These are phyloP conservation scores for Champsocephalus esox DNA, from an alignment of 2,797 vertebrate genomes.

Conservation along the genomic window DNA sequence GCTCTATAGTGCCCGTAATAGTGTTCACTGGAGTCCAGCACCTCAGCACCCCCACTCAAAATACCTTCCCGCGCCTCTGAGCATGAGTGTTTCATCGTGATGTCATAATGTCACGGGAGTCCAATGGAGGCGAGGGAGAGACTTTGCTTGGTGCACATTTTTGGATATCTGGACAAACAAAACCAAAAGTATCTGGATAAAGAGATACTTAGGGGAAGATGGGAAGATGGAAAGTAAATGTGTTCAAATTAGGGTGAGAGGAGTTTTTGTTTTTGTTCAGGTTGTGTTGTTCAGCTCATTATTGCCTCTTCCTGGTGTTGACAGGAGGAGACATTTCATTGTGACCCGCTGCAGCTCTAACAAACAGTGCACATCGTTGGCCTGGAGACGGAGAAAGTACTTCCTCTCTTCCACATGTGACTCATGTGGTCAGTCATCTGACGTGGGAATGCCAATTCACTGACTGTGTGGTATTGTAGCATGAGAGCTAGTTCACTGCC, in stretches of 20 bases:
- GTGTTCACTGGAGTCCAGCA: too few species aligned
- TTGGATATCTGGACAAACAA: not conserved
- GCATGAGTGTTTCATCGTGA: too few species aligned
- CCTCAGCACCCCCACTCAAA: too few species aligned
- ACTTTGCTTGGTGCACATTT: not conserved
- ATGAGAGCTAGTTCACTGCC: not conserved
- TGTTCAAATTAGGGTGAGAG: not conserved
- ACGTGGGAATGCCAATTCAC: slow-evolving; percentile 12
- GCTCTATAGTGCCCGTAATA: too few species aligned
- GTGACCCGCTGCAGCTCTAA: not conserved
- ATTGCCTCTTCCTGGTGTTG: not conserved
- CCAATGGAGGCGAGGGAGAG: not conserved
- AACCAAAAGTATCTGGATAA: not conserved
- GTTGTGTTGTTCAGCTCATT: not conserved
- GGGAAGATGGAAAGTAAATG: not conserved
- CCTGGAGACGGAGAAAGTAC: slow-evolving; percentile 8
- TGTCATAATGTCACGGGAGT: too few species aligned
- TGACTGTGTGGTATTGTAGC: too few species aligned
- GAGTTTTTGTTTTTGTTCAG: too few species aligned
- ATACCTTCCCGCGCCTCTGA: too few species aligned
- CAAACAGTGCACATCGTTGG: not conserved
- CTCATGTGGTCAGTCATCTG: slow-evolving; percentile 34
- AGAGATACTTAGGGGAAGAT: not conserved
- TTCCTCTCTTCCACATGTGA: slow-evolving; percentile 35
- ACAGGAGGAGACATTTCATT: not conserved